phyloP scores from a whole-genome alignment of 2,113 vertebrate species.

The Cyanocitta stelleri region DNA sequence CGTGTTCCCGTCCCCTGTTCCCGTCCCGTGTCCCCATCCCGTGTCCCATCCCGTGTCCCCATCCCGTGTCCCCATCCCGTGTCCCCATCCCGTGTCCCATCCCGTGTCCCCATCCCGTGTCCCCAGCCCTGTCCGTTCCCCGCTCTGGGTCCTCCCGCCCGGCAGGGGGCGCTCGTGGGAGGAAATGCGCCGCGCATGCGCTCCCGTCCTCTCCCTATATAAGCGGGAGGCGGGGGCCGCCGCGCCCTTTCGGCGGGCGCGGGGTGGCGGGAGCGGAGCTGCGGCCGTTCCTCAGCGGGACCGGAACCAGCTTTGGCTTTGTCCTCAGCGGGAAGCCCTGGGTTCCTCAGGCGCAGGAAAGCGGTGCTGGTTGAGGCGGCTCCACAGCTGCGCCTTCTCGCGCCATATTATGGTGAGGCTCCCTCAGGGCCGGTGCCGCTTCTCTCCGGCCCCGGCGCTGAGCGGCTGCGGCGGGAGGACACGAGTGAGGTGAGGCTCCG shows the following conservation, averaged over 20 bases:
- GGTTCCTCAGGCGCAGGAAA: no score
- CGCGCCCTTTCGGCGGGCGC: rapidly evolving
- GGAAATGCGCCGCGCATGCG: rapidly evolving
- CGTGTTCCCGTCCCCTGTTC: no score
- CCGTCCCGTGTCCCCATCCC: no score
- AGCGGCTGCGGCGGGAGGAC: neutral
- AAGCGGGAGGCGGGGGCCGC: rapidly evolving
- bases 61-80: no score
- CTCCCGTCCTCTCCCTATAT: neutral
- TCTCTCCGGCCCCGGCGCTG: neutral
- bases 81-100: no score
- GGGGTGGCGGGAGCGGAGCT: rapidly evolving
- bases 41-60: neutral
- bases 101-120: rapidly evolving
- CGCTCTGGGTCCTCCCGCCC: neutral
- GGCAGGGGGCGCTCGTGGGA: rapidly evolving
- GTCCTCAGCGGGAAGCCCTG: neutral
- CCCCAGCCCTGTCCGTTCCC: no score
- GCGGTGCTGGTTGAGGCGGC: neutral
- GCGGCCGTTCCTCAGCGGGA: rapidly evolving
- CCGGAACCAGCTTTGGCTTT: rapidly evolving
- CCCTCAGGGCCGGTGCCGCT: neutral
- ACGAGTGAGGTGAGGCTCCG: neutral
- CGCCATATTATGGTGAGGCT: neutral
- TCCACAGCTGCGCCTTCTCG: neutral